Percentiles rank a stretch among this genome's conserved stretches.
Evolutionary conservation across 1,140 invertebrate species (phyloP).

Genomic region (Aphaenogaster rudis): DNA sequence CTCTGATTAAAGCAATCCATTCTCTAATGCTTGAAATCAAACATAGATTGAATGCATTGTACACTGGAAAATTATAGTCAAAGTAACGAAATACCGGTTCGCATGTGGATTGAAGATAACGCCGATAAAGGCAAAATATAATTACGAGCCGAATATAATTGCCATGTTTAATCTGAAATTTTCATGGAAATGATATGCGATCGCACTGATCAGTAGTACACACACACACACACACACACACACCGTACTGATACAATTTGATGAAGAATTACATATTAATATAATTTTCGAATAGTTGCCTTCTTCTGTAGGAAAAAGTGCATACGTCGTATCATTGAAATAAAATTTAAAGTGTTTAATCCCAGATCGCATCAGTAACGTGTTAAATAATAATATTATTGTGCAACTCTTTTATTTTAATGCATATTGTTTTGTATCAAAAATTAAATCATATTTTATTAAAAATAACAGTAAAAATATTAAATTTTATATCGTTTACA

Average conservation of each 20-base stretch:
- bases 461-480: background rate
- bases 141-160: conserved; percentile 39
- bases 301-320: background rate
- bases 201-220: background rate
- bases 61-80: conserved; percentile 29
- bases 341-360: background rate
- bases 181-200: conserved; percentile 42
- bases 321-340: background rate
- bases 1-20: conserved; percentile 15
- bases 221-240: no score
- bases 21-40: conserved; percentile 20
- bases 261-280: conserved; percentile 18
- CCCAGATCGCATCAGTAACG: background rate
- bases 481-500: background rate
- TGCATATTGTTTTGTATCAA: background rate
- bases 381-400: conserved; percentile 8
- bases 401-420: background rate
- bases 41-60: conserved; percentile 29
- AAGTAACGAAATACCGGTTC: background rate
- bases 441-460: background rate
- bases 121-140: conserved; percentile 30
- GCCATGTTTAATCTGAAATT: conserved; percentile 48
- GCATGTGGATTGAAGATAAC: conserved; percentile 41
- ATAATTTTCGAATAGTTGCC: conserved; percentile 8
- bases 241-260: background rate